A percentile compares a stretch with the other conserved stretches of the same genome.
These are phyloP conservation scores for Pomatorhinus ruficollis DNA, from an alignment of 2,113 vertebrate species.

Conservation along the genomic window DNA sequence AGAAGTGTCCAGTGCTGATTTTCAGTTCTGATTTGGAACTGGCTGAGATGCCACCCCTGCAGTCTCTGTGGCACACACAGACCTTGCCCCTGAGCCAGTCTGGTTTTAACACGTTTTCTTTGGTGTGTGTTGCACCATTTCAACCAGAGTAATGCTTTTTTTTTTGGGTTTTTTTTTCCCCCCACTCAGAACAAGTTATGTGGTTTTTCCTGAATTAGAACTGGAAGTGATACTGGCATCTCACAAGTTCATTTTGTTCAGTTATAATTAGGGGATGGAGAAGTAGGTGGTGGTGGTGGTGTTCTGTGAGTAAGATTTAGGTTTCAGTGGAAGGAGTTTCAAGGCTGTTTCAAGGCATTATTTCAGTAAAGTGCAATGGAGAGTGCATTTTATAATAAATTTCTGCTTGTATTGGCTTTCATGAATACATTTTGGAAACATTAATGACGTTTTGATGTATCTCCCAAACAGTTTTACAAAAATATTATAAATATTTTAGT, in stretches of 20 bases:
- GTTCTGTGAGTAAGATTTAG: background rate
- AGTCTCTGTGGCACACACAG: background rate
- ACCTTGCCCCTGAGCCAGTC: background rate
- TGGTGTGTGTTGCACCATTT: background rate
- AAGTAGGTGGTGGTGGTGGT: background rate
- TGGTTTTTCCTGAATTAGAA: background rate
- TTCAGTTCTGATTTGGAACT: background rate
- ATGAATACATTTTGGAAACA: background rate
- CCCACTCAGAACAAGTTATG: background rate
- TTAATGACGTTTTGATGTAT: background rate
- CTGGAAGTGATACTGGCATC: background rate
- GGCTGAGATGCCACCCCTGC: background rate
- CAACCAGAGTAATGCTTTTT: background rate
- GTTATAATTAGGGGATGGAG: background rate
- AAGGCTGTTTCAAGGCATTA: background rate
- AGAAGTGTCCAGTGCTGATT: background rate
- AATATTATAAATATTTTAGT: background rate
- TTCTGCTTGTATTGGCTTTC: background rate
- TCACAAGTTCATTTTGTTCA: slow-evolving; percentile 10
- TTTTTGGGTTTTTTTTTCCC: background rate
- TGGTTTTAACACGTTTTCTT: background rate
- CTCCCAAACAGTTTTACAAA: background rate
- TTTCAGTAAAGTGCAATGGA: background rate
- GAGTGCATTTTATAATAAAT: background rate
- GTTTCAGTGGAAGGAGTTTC: background rate